Evolutionary conservation across 92 coral and sea anemone species (phyloP).

Genomic region (Ricordea florida): DNA sequence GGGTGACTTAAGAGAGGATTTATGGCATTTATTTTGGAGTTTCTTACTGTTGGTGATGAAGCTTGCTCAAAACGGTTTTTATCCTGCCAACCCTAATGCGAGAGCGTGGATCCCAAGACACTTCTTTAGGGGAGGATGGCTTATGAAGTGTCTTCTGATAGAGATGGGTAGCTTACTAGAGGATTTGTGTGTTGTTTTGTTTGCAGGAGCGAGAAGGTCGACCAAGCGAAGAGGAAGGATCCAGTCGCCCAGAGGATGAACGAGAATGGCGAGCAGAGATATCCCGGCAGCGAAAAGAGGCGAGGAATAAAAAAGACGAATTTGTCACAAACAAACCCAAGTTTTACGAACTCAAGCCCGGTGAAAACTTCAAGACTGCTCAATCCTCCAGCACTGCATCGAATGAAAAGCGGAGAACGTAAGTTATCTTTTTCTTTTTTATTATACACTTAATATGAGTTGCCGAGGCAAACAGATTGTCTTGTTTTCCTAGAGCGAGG

Average conservation of each 20-base stretch:
- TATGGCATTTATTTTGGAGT: too few relatives aligned
- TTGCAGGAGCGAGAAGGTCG: constrained; percentile 80
- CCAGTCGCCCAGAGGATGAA: constrained; percentile 94
- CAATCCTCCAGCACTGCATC: constrained; percentile 17
- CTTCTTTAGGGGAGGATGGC: too few relatives aligned
- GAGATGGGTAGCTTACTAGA: background rate
- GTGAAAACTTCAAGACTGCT: constrained; percentile 55
- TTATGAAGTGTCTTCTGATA: too few relatives aligned
- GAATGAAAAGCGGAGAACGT: constrained; percentile 43
- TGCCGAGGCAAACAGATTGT: too few relatives aligned
- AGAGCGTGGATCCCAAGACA: too few relatives aligned
- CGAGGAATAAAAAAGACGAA: constrained; percentile 23
- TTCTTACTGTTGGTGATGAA: too few relatives aligned
- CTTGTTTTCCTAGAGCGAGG: too few relatives aligned
- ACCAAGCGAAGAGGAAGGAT: constrained; percentile 77
- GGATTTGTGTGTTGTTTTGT: background rate
- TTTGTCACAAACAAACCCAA: constrained; percentile 56
- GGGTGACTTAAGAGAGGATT: too few relatives aligned
- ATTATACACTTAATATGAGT: too few relatives aligned
- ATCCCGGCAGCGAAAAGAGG: constrained; percentile 54
- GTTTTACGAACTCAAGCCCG: constrained; percentile 89
- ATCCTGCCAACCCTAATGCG: too few relatives aligned
- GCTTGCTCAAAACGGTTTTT: background rate
- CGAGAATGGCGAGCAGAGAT: constrained; percentile 76
- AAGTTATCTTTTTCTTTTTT: too few relatives aligned